Base-by-base conservation (phyloP, 2,797 vertebrate genomes). In the Paedocypris micromegethes region DNA sequence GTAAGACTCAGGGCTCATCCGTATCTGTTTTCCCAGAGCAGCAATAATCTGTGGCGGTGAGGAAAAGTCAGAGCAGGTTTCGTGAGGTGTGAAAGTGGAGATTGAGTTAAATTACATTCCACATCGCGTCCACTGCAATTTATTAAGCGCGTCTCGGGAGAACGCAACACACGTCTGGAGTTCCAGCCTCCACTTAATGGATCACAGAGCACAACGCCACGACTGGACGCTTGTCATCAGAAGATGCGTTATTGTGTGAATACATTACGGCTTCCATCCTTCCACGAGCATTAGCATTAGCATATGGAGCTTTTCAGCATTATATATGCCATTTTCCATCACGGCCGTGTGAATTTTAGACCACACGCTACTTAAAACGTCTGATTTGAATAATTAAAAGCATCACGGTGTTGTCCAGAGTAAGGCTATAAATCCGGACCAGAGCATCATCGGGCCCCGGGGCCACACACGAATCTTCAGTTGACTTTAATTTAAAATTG, bases 71-170 rank as follows among this genome's bases (percentile, higher is more conserved):
- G 46, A 64, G 45, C 50, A 51, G 73, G 53, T 45, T 45, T 40
- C 72, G 58, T 49, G 64, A 70, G 78, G 6, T 76, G 68, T 78
- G 59, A 59, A 73, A 46, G 49, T 48, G 74, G 73, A 58, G 74
- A 45, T 78, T 57, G 69, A 78, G 75, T 63, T 77, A 73, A 85
- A 84, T 84, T 68, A 81, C 79, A 80, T 84, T 81, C 81, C 70
- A 79, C 82, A 84, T 82, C 58, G 41, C 72, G 74, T 76, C 79
- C 78, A 78, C 77, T 77, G 85, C 81, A 81, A 77, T 88, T 84
- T 80, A 81, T 82, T 78, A 77, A n/a, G 64, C 79, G 74, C 75
- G 53, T 70, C 79, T 66, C 69, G 79, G 76, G 78, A 75, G 72
- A 72, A 67, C 83, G 64, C 64, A 83, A 77, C 68, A 71, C 72